Conservation (phyloP, 2,888 invertebrate species). For the Drepanosiphum platanoidis region DNA sequence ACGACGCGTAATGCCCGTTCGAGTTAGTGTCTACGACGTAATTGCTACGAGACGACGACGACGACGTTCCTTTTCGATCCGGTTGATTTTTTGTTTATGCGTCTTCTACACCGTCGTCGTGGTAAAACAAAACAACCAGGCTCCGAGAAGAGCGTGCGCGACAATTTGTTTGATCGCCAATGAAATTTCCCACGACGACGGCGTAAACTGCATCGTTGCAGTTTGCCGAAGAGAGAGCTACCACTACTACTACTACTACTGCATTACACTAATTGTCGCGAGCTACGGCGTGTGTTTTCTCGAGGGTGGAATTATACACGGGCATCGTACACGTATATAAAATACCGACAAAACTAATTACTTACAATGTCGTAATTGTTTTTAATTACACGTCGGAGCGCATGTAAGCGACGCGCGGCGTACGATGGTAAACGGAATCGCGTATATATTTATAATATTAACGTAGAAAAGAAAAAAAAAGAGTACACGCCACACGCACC, state of each 20-base stretch:
- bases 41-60: no score
- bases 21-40: no score
- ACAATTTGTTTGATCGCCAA: slow-evolving; percentile 25
- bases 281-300: slow-evolving; percentile 25
- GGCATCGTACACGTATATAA: no score
- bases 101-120: no score
- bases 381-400: slow-evolving; percentile 39
- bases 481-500: not conserved
- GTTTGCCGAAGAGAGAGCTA: not conserved
- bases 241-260: not conserved
- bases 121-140: no score
- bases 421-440: not conserved
- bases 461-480: not conserved
- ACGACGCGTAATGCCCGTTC: no score
- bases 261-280: slow-evolving; percentile 43
- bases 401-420: slow-evolving; percentile 18
- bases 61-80: no score
- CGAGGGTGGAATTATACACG: not conserved
- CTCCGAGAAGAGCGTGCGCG: not conserved
- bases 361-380: slow-evolving; percentile 32
- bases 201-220: not conserved
- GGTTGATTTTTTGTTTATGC: no score
- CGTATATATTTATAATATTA: not conserved
- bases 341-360: slow-evolving; percentile 43
- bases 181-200: slow-evolving; percentile 42